phyloP scores from a whole-genome alignment of 2,888 invertebrate genomes.

The Cyaniris semiargus region DNA sequence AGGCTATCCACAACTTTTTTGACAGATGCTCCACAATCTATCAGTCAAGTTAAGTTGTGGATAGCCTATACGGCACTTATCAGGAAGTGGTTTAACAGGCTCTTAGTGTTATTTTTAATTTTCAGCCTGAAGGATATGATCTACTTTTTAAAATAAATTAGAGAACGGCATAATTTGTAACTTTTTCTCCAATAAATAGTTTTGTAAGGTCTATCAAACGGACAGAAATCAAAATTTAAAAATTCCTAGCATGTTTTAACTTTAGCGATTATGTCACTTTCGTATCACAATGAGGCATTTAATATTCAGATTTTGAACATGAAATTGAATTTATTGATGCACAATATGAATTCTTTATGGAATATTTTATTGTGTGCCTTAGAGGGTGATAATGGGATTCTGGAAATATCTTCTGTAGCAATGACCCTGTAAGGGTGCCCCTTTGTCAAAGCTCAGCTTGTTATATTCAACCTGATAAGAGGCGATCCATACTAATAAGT shows the following conservation, averaged over 20 bases:
- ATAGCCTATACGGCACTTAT: no score
- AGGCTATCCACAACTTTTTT: no score
- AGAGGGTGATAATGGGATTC: background rate
- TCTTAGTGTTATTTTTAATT: no score
- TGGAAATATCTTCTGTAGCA: slow-evolving; percentile 3
- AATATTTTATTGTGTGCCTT: background rate
- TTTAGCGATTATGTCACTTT: background rate
- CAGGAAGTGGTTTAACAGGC: no score
- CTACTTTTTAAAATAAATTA: no score
- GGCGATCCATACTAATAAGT: no score
- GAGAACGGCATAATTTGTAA: no score
- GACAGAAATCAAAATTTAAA: background rate
- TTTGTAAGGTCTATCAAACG: background rate
- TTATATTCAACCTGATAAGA: background rate
- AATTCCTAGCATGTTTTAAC: background rate
- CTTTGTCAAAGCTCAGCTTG: background rate
- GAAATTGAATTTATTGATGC: background rate
- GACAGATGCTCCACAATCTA: no score
- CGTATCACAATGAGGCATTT: background rate
- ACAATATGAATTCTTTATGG: background rate
- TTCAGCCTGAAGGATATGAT: no score
- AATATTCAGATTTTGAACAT: background rate
- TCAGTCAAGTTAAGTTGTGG: no score
- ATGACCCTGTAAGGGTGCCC: background rate
- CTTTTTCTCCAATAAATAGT: background rate